phyloP scores from a whole-genome alignment of 2,113 vertebrate species.

The Tretioscincus oriximinensis region DNA sequence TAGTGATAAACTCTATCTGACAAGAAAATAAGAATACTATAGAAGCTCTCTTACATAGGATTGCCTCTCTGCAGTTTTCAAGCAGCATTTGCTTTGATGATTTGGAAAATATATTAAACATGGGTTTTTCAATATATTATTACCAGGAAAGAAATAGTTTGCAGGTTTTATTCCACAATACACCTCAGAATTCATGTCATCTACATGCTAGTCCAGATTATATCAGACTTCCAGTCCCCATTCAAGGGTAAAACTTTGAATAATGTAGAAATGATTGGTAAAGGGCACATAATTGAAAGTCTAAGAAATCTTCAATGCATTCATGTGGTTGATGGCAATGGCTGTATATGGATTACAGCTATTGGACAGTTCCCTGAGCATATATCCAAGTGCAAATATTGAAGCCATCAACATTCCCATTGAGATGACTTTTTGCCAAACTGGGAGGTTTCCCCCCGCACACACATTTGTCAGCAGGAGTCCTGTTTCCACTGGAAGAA shows the following conservation, averaged over 20 bases:
- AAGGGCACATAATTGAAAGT: slow-evolving; percentile 23
- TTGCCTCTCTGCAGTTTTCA: neutral
- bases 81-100: neutral
- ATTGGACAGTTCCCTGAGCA: too few relatives aligned
- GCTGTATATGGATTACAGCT: too few relatives aligned
- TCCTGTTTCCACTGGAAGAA: too few relatives aligned
- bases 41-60: neutral
- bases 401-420: too few relatives aligned
- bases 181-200: too few relatives aligned
- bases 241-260: too few relatives aligned
- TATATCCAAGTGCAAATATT: too few relatives aligned
- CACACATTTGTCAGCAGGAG: too few relatives aligned
- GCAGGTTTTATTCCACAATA: neutral
- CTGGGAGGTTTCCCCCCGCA: too few relatives aligned
- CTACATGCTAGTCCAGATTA: too few relatives aligned
- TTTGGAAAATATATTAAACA: neutral
- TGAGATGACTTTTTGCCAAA: too few relatives aligned
- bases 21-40: slow-evolving; percentile 6
- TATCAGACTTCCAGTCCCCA: too few relatives aligned
- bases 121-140: neutral
- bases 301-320: slow-evolving; percentile 21
- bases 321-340: slow-evolving; percentile 26
- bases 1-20: slow-evolving; percentile 22
- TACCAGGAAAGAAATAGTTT: slow-evolving; percentile 1
- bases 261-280: neutral